These are phyloP conservation scores for Epinotia brunnichana DNA, from an alignment of 2,888 invertebrate genomes.

Conservation along the genomic window DNA sequence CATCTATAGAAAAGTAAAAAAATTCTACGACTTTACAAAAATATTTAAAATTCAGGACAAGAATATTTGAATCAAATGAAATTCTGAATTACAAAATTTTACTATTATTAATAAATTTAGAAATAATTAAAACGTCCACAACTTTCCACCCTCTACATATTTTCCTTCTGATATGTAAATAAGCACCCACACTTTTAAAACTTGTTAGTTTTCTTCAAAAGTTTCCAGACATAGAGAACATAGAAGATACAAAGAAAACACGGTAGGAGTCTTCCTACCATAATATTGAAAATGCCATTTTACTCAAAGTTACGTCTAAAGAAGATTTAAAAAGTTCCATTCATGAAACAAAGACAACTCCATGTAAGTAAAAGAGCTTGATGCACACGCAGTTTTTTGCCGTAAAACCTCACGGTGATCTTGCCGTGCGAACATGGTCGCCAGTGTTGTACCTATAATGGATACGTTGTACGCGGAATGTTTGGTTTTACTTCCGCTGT, in stretches of 20 bases:
- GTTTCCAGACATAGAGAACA: constrained; percentile 18
- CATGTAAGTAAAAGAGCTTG: background rate
- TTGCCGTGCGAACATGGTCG: too few relatives aligned
- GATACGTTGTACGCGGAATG: too few relatives aligned
- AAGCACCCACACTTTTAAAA: constrained; percentile 6
- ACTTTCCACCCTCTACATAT: background rate
- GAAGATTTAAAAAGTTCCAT: too few relatives aligned
- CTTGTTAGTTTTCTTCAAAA: constrained; percentile 16
- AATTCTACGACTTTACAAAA: too few relatives aligned
- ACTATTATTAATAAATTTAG: background rate
- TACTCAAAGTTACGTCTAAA: background rate
- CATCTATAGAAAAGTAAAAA: too few relatives aligned
- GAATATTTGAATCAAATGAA: too few relatives aligned
- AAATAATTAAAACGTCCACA: background rate
- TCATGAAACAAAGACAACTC: background rate
- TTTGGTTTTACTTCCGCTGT: too few relatives aligned
- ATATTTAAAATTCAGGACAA: too few relatives aligned
- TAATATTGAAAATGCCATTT: background rate
- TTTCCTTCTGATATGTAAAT: constrained; percentile 15
- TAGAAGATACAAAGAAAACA: background rate
- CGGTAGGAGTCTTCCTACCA: background rate
- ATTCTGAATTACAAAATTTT: too few relatives aligned
- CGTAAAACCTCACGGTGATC: too few relatives aligned
- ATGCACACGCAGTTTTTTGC: too few relatives aligned
- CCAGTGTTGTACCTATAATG: too few relatives aligned